phyloP scores from a whole-genome alignment of 2,113 vertebrate species.

The Ictalurus punctatus region DNA sequence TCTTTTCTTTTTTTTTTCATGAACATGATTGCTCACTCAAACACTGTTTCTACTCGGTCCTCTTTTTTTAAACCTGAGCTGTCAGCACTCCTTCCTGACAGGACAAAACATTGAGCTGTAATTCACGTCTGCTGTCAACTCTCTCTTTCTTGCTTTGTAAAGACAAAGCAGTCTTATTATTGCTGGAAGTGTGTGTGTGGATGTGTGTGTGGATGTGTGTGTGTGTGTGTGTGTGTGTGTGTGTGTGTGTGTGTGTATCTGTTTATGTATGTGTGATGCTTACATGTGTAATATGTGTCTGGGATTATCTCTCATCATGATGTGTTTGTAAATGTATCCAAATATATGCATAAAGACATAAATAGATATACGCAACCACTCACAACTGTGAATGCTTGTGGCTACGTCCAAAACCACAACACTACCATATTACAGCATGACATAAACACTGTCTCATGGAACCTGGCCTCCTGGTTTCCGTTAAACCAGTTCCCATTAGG shows the following conservation, averaged over 20 bases:
- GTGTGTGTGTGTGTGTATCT: background rate
- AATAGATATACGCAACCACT: background rate
- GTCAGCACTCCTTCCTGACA: slow-evolving; percentile 42
- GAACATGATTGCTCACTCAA: background rate
- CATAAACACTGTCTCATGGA: background rate
- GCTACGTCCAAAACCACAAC: background rate
- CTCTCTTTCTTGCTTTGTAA: background rate
- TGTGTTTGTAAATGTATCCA: background rate
- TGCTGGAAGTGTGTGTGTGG: slow-evolving; percentile 15
- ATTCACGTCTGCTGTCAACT: slow-evolving; percentile 40
- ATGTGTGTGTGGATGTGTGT: slow-evolving; percentile 14
- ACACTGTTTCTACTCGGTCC: background rate
- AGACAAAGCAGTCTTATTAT: background rate
- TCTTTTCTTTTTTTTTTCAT: background rate
- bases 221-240: slow-evolving; percentile 18
- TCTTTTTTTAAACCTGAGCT: slow-evolving; percentile 33
- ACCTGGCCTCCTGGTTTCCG: background rate
- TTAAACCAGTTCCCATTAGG: background rate
- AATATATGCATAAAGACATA: background rate
- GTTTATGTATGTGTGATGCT: background rate
- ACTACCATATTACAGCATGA: background rate
- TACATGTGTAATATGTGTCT: background rate
- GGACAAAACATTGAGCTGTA: slow-evolving; percentile 30
- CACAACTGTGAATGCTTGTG: background rate
- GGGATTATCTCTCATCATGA: background rate